Percentiles rank a stretch among this genome's conserved stretches.
Conservation (phyloP, 2,797 vertebrate genomes). For the Fringilla coelebs region DNA sequence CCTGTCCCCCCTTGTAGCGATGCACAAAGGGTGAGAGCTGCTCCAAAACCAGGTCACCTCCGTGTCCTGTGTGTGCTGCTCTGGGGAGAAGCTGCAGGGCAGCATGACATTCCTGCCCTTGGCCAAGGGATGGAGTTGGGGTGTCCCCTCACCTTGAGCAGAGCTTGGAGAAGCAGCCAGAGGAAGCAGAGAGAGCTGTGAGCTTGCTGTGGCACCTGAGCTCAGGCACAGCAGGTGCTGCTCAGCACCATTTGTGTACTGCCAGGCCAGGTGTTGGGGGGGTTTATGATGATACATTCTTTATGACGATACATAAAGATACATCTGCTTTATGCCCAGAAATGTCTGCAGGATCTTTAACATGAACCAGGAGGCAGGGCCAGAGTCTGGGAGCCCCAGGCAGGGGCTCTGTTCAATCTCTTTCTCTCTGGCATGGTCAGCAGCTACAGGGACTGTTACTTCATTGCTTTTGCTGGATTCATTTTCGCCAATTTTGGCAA, state of each 20-base stretch:
- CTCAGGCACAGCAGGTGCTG: neutral
- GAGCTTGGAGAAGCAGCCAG: neutral
- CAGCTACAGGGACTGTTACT: neutral
- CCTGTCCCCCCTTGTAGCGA: neutral
- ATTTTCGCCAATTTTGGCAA: neutral
- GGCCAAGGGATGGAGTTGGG: neutral
- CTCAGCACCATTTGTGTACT: fast-evolving
- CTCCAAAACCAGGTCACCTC: neutral
- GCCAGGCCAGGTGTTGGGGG: neutral
- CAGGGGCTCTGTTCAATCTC: neutral
- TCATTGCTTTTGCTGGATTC: neutral
- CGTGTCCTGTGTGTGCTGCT: fast-evolving
- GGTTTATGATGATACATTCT: neutral
- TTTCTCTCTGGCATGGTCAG: neutral
- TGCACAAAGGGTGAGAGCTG: neutral
- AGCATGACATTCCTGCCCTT: neutral
- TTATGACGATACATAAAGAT: neutral
- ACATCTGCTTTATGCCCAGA: neutral
- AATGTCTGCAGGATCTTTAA: neutral
- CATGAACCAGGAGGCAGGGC: neutral
- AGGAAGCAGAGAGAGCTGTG: neutral
- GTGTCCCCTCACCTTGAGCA: fast-evolving
- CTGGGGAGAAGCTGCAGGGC: neutral
- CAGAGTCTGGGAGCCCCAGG: neutral
- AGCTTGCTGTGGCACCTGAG: neutral